These are phyloP conservation scores for Echinometra lucunter DNA, from an alignment of 53 echinoderm and acorn worm genomes.

Conservation along the genomic window DNA sequence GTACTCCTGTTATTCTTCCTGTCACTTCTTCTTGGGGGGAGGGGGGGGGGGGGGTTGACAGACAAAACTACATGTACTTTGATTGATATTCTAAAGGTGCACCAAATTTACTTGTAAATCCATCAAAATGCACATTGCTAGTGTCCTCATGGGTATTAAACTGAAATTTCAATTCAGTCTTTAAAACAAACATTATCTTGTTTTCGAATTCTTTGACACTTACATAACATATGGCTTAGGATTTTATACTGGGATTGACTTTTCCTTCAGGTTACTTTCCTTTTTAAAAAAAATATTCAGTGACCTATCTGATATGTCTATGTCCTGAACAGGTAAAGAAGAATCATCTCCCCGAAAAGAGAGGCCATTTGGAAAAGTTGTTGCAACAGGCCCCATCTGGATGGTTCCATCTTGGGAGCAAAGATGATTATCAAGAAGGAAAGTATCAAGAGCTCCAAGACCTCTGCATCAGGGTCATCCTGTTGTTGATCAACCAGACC, in stretches of 20 bases:
- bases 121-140: no score
- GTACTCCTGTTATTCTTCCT: no score
- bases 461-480: background rate
- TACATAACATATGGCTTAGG: background rate
- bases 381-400: constrained; percentile 7
- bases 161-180: no score
- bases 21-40: no score
- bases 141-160: no score
- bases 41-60: no score
- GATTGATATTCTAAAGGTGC: no score
- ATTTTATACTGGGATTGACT: background rate
- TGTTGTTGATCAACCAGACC: constrained; percentile 17
- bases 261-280: background rate
- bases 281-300: no score
- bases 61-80: no score
- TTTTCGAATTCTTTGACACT: background rate
- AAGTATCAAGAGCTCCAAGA: background rate
- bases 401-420: constrained; percentile 12
- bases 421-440: background rate
- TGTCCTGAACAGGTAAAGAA: constrained; percentile 15
- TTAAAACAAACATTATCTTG: no score
- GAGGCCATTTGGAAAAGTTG: constrained; percentile 28
- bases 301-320: background rate
- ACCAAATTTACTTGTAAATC: no score
- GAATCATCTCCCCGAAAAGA: constrained; percentile 14